Conservation (phyloP, 1,140 invertebrate genomes). For the Saccostrea glomerata region DNA sequence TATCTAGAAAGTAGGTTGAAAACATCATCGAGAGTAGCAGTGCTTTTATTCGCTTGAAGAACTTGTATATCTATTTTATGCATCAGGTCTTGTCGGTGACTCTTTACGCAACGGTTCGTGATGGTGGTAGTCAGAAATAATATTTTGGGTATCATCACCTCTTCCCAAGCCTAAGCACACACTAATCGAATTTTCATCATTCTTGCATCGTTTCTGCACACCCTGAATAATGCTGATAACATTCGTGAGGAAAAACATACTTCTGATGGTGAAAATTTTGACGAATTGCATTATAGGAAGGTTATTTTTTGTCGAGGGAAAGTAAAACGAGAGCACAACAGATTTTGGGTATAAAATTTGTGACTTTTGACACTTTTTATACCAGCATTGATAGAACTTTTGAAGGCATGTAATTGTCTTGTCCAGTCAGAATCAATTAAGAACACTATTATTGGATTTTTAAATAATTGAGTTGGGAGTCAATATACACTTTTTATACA, state of each 20-base stretch:
- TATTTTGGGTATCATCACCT: background rate
- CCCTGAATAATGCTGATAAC: conserved; percentile 6
- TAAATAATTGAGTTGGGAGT: too few species aligned
- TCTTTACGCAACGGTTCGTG: conserved; percentile 10
- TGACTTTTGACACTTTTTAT: too few species aligned
- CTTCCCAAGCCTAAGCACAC: background rate
- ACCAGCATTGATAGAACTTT: too few species aligned
- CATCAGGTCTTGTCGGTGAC: background rate
- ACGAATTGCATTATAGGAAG: background rate
- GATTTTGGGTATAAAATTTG: too few species aligned
- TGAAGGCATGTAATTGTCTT: too few species aligned
- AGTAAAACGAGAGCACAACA: too few species aligned
- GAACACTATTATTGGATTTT: too few species aligned
- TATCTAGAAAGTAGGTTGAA: conserved; percentile 15
- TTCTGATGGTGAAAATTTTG: background rate
- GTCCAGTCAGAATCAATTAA: too few species aligned
- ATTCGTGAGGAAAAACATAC: background rate
- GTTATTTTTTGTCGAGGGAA: background rate
- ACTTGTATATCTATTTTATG: background rate
- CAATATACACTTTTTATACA: too few species aligned
- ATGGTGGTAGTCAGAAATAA: background rate
- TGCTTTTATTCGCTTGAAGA: background rate
- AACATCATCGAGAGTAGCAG: background rate
- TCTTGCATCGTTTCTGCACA: background rate
- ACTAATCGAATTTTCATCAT: background rate